Conservation (phyloP, 1,140 invertebrate genomes). For the Pygmarrhopalites habei region DNA sequence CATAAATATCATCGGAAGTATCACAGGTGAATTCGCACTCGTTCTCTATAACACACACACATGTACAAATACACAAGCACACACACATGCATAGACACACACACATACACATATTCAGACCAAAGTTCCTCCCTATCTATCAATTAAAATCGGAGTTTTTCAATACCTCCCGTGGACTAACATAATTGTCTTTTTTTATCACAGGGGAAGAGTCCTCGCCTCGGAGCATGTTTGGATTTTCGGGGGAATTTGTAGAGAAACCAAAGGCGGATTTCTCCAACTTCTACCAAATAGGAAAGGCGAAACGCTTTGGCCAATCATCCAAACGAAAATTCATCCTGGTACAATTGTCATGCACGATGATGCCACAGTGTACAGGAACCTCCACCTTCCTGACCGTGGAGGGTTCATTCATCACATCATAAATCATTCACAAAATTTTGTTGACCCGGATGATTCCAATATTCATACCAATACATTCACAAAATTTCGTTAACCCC, state of each 20-base stretch:
- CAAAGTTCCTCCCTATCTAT: too few species aligned
- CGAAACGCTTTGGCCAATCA: conserved; percentile 17
- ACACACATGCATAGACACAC: too few species aligned
- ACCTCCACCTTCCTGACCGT: conserved; percentile 4
- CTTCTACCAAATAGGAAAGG: conserved; percentile 12
- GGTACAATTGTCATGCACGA: conserved; percentile 14
- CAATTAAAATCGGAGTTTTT: too few species aligned
- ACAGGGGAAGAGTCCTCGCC: too few species aligned
- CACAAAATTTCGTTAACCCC: not conserved
- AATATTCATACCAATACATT: not conserved
- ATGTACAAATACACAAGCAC: too few species aligned
- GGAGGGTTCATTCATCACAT: too few species aligned
- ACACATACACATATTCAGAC: too few species aligned
- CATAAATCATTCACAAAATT: too few species aligned
- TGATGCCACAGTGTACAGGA: conserved; percentile 12
- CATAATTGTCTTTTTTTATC: too few species aligned
- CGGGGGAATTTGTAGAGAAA: conserved; percentile 25
- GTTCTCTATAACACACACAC: too few species aligned
- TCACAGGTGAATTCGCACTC: not conserved
- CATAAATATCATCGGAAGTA: not conserved
- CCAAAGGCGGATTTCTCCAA: conserved; percentile 17
- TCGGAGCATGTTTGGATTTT: conserved; percentile 25
- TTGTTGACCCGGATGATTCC: too few species aligned
- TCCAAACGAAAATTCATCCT: conserved; percentile 5
- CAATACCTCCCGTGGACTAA: too few species aligned